A percentile compares a stretch with the other conserved stretches of the same genome.
These are phyloP conservation scores for Enteromius argenteus DNA, from an alignment of 2,797 vertebrate genomes.

Conservation along the genomic window DNA sequence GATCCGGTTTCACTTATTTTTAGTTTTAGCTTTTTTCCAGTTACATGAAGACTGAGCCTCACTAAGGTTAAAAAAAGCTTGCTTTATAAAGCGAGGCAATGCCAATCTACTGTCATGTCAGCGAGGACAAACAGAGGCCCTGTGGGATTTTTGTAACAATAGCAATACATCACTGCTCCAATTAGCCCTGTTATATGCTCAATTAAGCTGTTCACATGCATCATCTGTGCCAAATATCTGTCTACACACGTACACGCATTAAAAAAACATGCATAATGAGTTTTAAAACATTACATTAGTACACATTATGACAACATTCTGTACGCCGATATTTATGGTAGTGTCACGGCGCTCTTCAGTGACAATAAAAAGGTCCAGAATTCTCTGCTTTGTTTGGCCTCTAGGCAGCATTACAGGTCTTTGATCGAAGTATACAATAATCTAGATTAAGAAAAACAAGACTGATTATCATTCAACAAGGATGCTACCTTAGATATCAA, in stretches of 20 bases:
- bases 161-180: slow-evolving; percentile 74
- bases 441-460: slow-evolving; percentile 15
- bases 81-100: slow-evolving; percentile 43
- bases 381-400: background rate
- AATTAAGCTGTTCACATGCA: slow-evolving; percentile 77
- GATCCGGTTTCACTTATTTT: background rate
- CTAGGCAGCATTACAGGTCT: background rate
- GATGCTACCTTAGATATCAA: slow-evolving; percentile 3
- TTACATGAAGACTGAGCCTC: background rate
- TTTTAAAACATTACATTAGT: slow-evolving; percentile 26
- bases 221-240: slow-evolving; percentile 49
- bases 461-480: background rate
- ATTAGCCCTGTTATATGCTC: slow-evolving; percentile 81
- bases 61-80: background rate
- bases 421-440: slow-evolving; percentile 10
- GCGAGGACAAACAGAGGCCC: slow-evolving; percentile 58
- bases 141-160: slow-evolving; percentile 70
- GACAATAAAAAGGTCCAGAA: slow-evolving; percentile 1
- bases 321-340: background rate
- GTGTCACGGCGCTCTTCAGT: background rate
- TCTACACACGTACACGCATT: slow-evolving; percentile 1
- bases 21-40: background rate
- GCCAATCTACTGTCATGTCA: slow-evolving; percentile 55
- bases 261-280: slow-evolving; percentile 39
- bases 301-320: slow-evolving; percentile 4